Evolutionary conservation across 2,797 vertebrate genomes (phyloP), one percentile per base, ranked within the genome.

Genomic region (Coregonus sp.): DNA sequence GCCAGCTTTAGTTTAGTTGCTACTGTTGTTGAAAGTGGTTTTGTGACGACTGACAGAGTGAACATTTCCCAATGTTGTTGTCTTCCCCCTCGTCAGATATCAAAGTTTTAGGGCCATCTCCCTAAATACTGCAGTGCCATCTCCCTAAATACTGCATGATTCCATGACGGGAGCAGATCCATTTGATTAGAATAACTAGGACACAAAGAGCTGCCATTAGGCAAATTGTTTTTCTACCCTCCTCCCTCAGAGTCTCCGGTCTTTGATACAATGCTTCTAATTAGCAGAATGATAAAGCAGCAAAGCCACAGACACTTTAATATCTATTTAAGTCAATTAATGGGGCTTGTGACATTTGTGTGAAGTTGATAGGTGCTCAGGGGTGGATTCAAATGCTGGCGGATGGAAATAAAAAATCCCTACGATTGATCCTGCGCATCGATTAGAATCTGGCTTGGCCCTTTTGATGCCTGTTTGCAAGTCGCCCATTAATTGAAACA

Each of bases 261-360:
- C 80, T 82, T 80, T 67, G 59, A 89, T 77, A 75, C 68, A 51
- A 80, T 29, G 33, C 74, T 79, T 86, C 47, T 88, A 86, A 90
- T 89, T 84, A 87, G 74, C 16, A 86, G 81, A 75, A 72, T 82
- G 63, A 92, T 88, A 82, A 78, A 86, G 86, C 82, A 84, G 77
- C 80, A 80, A 81, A 86, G 81, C 85, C 82, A 63, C 59, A 16
- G 78, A 50, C 77, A 77, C 82, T 92, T 90, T 82, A 84, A 91
- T 86, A 87, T 90, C 85, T 82, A 77, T 89, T 90, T 79, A 65
- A 82, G 77, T 82, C 86, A 85, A 92, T 91, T 82, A 90, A 90
- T 89, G 80, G 84, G 77, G 59, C 86, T 86, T 79, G 84, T 90
- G 90, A 87, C 87, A 91, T 93, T 92, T 90, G 81, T 86, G 78